Percentiles rank a stretch among this genome's conserved stretches.
phyloP scores from a whole-genome alignment of 2,113 vertebrate species.

The Mesoclemmys tuberculata region DNA sequence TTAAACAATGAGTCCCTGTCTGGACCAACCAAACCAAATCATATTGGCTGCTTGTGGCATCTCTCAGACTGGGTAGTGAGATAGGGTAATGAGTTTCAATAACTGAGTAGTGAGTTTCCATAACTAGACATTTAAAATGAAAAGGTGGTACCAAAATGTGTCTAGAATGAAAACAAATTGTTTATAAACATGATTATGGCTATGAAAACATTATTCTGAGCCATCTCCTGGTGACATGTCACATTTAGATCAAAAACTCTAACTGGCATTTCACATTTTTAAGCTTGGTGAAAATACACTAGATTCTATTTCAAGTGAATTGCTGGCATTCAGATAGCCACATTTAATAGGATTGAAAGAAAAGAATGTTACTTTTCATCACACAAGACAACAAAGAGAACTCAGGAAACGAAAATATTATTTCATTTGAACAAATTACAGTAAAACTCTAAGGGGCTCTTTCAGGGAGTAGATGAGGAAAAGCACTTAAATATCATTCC shows the following conservation, averaged over 20 bases:
- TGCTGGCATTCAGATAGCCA: constrained; percentile 76
- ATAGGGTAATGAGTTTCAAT: too few relatives aligned
- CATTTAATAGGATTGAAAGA: constrained; percentile 83
- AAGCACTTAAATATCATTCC: constrained; percentile 87
- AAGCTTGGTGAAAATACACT: constrained; percentile 71
- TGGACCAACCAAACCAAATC: neutral
- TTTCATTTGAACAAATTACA: constrained; percentile 88
- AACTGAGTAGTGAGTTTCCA: constrained; percentile 19
- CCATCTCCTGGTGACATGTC: constrained; percentile 71
- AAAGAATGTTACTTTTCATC: constrained; percentile 90
- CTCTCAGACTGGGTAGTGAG: constrained; percentile 32
- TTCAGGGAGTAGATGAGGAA: constrained; percentile 83
- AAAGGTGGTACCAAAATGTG: constrained; percentile 71
- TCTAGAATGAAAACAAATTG: constrained; percentile 65
- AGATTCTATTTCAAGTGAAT: constrained; percentile 80
- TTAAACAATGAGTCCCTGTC: neutral
- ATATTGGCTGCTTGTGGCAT: constrained; percentile 30
- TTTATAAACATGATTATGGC: constrained; percentile 56
- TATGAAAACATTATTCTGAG: constrained; percentile 58
- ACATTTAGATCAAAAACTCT: constrained; percentile 77
- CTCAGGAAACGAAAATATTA: constrained; percentile 87
- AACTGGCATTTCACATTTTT: constrained; percentile 75
- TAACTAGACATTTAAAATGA: constrained; percentile 36
- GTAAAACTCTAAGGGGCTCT: constrained; percentile 81
- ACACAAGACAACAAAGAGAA: constrained; percentile 86